These are phyloP conservation scores for Pheosia tremula DNA, from an alignment of 2,888 invertebrate species.

Conservation along the genomic window DNA sequence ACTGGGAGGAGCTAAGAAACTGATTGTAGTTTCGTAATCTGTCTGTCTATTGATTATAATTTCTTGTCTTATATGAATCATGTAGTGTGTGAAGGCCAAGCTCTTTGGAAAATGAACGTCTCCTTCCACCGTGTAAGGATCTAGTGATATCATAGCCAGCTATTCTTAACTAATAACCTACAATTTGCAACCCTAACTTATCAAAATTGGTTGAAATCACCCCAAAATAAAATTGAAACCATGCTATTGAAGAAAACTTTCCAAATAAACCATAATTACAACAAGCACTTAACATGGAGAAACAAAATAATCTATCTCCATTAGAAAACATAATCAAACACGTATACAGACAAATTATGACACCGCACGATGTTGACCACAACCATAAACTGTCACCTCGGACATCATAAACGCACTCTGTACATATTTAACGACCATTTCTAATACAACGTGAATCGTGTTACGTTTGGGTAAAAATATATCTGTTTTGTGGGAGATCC, in stretches of 20 bases:
- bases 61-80: too few species aligned
- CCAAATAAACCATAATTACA: background rate
- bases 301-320: background rate
- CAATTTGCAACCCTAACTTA: background rate
- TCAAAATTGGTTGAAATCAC: background rate
- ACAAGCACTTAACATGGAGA: background rate
- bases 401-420: slow-evolving; percentile 29
- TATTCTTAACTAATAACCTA: too few species aligned
- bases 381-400: slow-evolving; percentile 29
- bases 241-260: background rate
- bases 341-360: slow-evolving; percentile 2
- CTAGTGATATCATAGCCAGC: too few species aligned
- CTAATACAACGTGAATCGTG: slow-evolving; percentile 26
- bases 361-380: slow-evolving; percentile 10
- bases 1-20: too few species aligned
- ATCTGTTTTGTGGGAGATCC: slow-evolving; percentile 12
- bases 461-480: slow-evolving; percentile 34
- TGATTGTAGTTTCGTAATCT: too few species aligned
- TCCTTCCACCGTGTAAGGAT: background rate
- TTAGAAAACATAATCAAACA: slow-evolving; percentile 8
- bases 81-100: too few species aligned
- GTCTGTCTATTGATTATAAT: too few species aligned
- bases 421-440: slow-evolving; percentile 32
- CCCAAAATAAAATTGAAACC: background rate
- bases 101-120: background rate